Evolutionary conservation across 2,113 vertebrate species (phyloP), one percentile per base, ranked within the genome.

Genomic region (Chrysochloris asiatica): DNA sequence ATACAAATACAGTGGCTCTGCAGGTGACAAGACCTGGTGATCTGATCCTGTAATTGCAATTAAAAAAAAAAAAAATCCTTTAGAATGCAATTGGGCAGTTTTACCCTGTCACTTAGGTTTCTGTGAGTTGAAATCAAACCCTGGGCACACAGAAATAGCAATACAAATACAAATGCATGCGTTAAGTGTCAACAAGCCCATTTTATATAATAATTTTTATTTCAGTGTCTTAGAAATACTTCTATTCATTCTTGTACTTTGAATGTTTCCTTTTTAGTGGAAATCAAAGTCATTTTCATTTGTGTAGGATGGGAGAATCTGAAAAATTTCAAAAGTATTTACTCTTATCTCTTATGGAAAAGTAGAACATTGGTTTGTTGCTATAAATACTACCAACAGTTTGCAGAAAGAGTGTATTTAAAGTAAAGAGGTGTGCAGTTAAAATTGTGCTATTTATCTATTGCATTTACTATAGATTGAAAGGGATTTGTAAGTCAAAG

Each of bases 401-500:
- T 88, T 95, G 65, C 86, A 95, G 59, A 94, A 87, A 84, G n/a
- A 88, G 48, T 88, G 36, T 89, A 90, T 96, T 96, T 96, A 94
- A 96, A 92, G 89, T 95, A 95, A 92, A 88, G 65, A 94, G 59
- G 77, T 94, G 83, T 94, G 47, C 86, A 93, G 79, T 94, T 93
- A 89, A 92, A 95, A 94, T 90, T 86, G 76, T 95, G 90, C 79
- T 96, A 94, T 96, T 95, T 96, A 94, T 94, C 90, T 88, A 94
- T 80, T 86, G 87, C 89, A 92, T 93, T 95, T 95, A 76, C 86
- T 95, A 95, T 96, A 96, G 83, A 96, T 96, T 94, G 93, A 95
- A 96, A 96, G 72, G 75, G 94, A 97, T 94, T 96, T 96, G 85
- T 93, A 93, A 96, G 89, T 89, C 82, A 95, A 95, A 92, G 73